Base-by-base conservation (phyloP, 2,797 vertebrate species). In the Etheostoma perlongum region DNA sequence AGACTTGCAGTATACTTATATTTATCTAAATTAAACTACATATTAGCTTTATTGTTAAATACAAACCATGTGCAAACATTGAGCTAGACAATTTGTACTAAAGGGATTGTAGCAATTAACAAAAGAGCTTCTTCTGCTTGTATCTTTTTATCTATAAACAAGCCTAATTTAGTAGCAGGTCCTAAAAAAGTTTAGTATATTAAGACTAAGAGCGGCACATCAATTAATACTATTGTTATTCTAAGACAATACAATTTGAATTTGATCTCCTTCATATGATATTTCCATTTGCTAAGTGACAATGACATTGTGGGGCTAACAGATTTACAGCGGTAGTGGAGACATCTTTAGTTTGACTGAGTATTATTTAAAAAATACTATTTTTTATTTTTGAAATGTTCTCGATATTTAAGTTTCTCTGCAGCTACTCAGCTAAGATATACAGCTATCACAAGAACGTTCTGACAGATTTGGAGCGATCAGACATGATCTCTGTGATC, bases 401-500 rank as follows among this genome's bases (percentile, higher is more conserved):
- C 2, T 42, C 36, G 0, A 42, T 23, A 46, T 36, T 70, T 15
- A 42, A 76, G 62, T 21, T 42, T 25, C 4, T 44, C 36, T 40
- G 21, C 36, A 65, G 64, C 58, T 51, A n/a, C 30, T n/a, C 11
- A 10, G 42, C 18, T 58, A 15, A 21, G 19, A 59, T 12, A 52
- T 47, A 18, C 12, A 25, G n/a, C 48, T 40, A 11, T 58, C 36
- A 6, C 48, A 72, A 14, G 52, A 51, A 55, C 1, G 2, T 40
- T 64, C 49, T 21, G 46, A 62, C 51, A 52, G 60, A 30, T 36
- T 40, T 64, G 52, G 52, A 67, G 52, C 42, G 49, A 69, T 84
- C 74, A 80, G 73, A 65, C 54, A 25, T 46, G 67, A 83, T 60
- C 73, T 72, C n/a, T 63, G 40, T 21, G 62, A 72, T 60, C 4